Evolutionary conservation across 1,140 invertebrate genomes (phyloP), one percentile per base, ranked within the genome.

Genomic region (Anagrus nilaparvatae): DNA sequence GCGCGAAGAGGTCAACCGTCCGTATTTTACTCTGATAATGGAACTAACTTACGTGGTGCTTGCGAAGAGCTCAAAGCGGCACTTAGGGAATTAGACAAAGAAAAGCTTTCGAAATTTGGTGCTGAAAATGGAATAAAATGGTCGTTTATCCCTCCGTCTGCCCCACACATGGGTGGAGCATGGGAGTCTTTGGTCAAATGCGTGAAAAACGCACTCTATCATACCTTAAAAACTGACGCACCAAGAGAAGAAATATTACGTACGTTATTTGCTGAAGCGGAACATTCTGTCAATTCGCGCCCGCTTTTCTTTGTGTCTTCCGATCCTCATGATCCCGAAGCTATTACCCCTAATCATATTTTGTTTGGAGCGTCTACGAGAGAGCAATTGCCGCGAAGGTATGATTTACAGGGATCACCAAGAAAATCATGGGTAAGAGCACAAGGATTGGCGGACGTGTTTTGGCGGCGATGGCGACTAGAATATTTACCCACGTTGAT

Each of bases 321-420:
- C 27, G 27, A 28, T 28, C 27, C 27, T 3, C 27, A 13, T n/a
- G 27, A 28, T 8, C 10, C 12, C 3, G 27, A 28, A 9, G 27
- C 27, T 10, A 10, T 28, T 4, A 28, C 27, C 3, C 27, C 27
- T n/a, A 28, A 28, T 28, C 27, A 28, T 8, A n/a, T 28, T 28
- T 40, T 64, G 6, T 65, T 64, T 40, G 41, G 61, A 4, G 63
- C 55, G 42, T 39, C 62, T 3, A 54, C 58, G 20, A 59, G 54
- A 20, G 61, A 53, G 16, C 31, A n/a, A n/a, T n/a, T n/a, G n/a
- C n/a, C n/a, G n/a, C n/a, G n/a, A n/a, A n/a, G n/a, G n/a, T n/a
- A n/a, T n/a, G n/a, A n/a, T n/a, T n/a, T n/a, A n/a, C n/a, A n/a
- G n/a, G n/a, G n/a, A n/a, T n/a, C n/a, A n/a, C n/a, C n/a, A n/a